Evolutionary conservation across 1,140 invertebrate species (phyloP).

Genomic region (Onthophagus taurus): DNA sequence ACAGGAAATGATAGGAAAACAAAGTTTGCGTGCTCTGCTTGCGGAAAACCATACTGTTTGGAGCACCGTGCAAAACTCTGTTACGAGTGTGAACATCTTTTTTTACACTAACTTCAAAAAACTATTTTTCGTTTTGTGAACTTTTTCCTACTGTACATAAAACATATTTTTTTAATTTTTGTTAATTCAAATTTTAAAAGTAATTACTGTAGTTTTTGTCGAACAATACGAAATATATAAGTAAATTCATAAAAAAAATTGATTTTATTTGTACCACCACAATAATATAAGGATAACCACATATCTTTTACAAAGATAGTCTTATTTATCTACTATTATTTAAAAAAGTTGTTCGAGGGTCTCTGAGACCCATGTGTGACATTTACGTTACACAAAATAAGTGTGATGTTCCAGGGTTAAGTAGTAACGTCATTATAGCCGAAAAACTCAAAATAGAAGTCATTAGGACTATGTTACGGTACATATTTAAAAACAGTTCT

Average conservation of each 20-base stretch:
- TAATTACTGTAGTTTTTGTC: background rate
- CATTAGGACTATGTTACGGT: no score
- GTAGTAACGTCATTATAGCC: no score
- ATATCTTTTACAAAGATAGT: background rate
- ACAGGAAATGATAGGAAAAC: no score
- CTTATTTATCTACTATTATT: background rate
- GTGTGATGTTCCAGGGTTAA: conserved; percentile 2
- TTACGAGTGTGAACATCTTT: conserved; percentile 1
- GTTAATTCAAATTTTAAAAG: background rate
- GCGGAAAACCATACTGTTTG: no score
- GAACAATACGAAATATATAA: background rate
- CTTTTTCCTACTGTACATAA: background rate
- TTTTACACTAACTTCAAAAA: background rate
- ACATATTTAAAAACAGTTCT: no score
- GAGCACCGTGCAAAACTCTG: no score
- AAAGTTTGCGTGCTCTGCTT: no score
- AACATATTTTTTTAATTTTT: background rate
- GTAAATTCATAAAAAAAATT: background rate
- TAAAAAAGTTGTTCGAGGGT: background rate
- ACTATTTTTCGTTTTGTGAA: background rate
- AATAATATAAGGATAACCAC: background rate
- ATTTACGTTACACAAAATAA: conserved; percentile 5
- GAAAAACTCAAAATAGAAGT: no score
- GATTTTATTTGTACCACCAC: background rate
- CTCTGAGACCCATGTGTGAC: background rate